Conservation (phyloP, 2,888 invertebrate genomes). For the Eledone cirrhosa region DNA sequence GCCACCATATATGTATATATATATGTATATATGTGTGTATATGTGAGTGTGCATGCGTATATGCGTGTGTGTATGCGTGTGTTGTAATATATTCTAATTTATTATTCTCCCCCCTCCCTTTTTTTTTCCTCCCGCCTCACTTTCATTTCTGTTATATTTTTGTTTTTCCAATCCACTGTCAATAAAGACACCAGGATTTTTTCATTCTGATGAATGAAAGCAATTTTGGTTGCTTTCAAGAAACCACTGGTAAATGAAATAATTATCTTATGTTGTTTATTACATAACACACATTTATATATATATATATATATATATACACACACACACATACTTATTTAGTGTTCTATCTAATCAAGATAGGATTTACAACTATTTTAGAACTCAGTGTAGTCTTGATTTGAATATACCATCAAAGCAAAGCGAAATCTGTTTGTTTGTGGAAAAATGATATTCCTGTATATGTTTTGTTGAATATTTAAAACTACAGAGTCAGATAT, state of each 20-base stretch:
- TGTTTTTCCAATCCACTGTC: not conserved
- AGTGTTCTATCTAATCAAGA: not conserved
- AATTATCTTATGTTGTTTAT: too few species aligned
- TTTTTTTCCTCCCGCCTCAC: not conserved
- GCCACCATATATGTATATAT: too few species aligned
- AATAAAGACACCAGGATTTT: too few species aligned
- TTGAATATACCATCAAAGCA: not conserved
- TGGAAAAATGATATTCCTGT: not conserved
- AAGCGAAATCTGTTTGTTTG: not conserved
- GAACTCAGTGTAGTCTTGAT: not conserved
- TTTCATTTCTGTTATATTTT: not conserved
- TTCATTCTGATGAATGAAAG: too few species aligned
- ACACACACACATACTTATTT: not conserved
- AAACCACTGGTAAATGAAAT: too few species aligned
- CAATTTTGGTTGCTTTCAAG: too few species aligned
- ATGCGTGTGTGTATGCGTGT: not conserved
- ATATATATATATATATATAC: not conserved
- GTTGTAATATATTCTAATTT: not conserved
- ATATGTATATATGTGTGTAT: not conserved
- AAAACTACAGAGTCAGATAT: too few species aligned
- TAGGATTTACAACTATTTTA: not conserved
- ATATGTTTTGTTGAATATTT: too few species aligned
- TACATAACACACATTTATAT: not conserved
- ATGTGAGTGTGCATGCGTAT: not conserved
- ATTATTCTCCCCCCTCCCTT: too few species aligned